These are phyloP conservation scores for Polydrusus pterygomalis DNA, from an alignment of 2,888 invertebrate genomes.

Conservation along the genomic window DNA sequence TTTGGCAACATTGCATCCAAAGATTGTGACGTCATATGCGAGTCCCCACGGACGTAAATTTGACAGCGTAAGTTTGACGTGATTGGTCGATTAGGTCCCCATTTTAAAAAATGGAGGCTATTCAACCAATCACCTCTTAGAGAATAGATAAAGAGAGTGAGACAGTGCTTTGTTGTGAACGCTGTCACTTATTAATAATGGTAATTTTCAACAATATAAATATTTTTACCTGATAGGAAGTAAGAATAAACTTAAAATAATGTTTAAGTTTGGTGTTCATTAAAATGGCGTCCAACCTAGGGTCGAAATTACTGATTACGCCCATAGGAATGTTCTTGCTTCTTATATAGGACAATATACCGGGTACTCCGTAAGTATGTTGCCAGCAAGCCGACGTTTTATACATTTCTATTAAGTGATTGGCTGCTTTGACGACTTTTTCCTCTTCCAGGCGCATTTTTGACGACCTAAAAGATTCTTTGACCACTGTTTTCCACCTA, in stretches of 20 bases:
- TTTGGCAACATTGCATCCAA: no score
- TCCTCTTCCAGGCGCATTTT: slow-evolving; percentile 68
- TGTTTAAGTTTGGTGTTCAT: slow-evolving; percentile 78
- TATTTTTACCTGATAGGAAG: slow-evolving; percentile 80
- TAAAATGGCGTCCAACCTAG: slow-evolving; percentile 82
- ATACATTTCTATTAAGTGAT: slow-evolving; percentile 81
- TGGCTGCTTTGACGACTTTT: slow-evolving; percentile 74
- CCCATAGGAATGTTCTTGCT: slow-evolving; percentile 76
- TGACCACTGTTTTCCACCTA: slow-evolving; percentile 81
- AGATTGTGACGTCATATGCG: no score
- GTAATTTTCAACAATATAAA: not conserved
- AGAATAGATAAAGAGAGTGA: no score
- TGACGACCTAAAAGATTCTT: slow-evolving; percentile 77
- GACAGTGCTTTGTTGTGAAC: no score
- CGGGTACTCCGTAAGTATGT: slow-evolving; percentile 78
- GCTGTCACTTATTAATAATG: no score
- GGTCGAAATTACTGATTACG: slow-evolving; percentile 93
- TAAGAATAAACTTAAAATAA: slow-evolving; percentile 87
- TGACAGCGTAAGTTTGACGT: no score
- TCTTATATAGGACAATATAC: slow-evolving; percentile 78
- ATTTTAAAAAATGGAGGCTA: no score
- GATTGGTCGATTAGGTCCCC: no score
- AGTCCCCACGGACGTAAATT: no score
- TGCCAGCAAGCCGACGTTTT: slow-evolving; percentile 85
- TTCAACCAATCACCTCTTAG: no score